Conservation (phyloP, 2,113 vertebrate genomes). For the Cryptoleucopteryx plumbea region DNA sequence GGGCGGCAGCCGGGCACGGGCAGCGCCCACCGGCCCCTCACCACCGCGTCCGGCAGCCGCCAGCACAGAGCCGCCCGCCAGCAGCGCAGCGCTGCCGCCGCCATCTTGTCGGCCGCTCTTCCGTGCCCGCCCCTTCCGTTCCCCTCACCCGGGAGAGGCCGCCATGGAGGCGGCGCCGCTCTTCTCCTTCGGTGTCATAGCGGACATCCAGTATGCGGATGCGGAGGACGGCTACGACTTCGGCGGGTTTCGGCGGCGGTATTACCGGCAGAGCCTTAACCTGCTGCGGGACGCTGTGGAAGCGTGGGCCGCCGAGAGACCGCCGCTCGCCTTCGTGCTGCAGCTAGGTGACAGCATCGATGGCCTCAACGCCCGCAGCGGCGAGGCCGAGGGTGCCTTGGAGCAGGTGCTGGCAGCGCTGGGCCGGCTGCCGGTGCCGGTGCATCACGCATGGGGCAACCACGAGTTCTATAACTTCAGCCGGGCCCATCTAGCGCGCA, state of each 20-base stretch:
- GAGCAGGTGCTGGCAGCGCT: conserved; percentile 75
- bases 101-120: too few species aligned
- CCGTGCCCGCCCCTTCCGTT: too few species aligned
- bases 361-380: conserved; percentile 77
- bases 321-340: conserved; percentile 76
- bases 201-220: conserved; percentile 91
- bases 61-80: too few species aligned
- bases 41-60: too few species aligned
- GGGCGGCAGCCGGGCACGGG: too few species aligned
- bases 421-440: conserved; percentile 56
- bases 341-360: conserved; percentile 95
- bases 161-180: conserved; percentile 38
- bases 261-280: conserved; percentile 82
- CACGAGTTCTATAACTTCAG: conserved; percentile 96
- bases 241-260: conserved; percentile 65
- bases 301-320: conserved; percentile 71
- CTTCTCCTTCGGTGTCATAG: conserved; percentile 86
- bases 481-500: conserved; percentile 72
- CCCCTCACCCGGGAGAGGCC: too few species aligned
- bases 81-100: too few species aligned
- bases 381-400: conserved; percentile 74
- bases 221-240: conserved; percentile 85
- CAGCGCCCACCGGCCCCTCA: too few species aligned
- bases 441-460: conserved; percentile 93
- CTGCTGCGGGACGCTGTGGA: conserved; percentile 73